Evolutionary conservation across 2,797 vertebrate species (phyloP).

Genomic region (Lates japonicus): DNA sequence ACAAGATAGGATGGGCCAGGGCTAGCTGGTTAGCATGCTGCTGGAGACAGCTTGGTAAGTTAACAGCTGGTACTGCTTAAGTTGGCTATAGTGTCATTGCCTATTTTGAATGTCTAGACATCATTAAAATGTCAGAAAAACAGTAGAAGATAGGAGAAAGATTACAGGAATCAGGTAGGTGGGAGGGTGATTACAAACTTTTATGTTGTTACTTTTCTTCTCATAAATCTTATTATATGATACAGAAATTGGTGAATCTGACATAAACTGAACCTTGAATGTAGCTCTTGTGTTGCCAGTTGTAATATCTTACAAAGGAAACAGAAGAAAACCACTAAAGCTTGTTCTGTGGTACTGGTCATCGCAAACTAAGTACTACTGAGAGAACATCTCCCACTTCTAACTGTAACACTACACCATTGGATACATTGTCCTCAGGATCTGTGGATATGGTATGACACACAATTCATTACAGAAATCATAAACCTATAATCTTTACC

Average conservation of each 20-base stretch:
- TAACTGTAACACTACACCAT: conserved; percentile 45
- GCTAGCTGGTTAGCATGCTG: too few relatives aligned
- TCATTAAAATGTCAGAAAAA: background rate
- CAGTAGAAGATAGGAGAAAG: background rate
- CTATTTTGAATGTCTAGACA: background rate
- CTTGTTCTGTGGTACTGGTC: conserved; percentile 56
- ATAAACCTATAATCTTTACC: conserved; percentile 21
- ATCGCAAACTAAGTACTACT: conserved; percentile 34
- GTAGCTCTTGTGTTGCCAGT: background rate
- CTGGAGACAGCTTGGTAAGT: too few relatives aligned
- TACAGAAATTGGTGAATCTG: background rate
- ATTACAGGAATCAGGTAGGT: background rate
- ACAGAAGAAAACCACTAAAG: conserved; percentile 63
- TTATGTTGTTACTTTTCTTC: background rate
- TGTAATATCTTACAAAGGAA: conserved; percentile 31
- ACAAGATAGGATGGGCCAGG: too few relatives aligned
- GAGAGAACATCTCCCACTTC: conserved; percentile 49
- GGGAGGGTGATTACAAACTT: background rate
- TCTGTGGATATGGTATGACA: accelerated
- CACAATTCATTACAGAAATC: background rate
- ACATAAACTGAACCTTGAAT: background rate
- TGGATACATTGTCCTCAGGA: conserved; percentile 35
- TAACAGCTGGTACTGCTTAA: too few relatives aligned
- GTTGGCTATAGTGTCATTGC: background rate
- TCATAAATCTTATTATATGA: background rate